A percentile compares a stretch with the other conserved stretches of the same genome.
phyloP scores from a whole-genome alignment of 2,888 invertebrate species.

The Synergus umbraculus region DNA sequence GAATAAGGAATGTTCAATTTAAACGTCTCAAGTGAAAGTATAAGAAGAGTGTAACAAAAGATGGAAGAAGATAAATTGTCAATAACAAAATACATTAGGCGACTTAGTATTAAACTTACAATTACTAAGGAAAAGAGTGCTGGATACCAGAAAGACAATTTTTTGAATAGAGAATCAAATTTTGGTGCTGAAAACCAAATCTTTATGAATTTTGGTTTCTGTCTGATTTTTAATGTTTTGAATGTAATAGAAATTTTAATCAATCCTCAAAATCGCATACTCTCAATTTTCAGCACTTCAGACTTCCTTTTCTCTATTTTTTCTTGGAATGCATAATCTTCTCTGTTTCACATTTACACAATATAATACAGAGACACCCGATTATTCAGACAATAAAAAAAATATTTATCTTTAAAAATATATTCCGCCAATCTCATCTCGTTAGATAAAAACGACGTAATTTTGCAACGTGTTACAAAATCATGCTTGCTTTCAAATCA shows the following conservation, averaged over 20 bases:
- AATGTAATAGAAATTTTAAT: background rate
- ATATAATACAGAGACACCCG: background rate
- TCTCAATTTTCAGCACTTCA: slow-evolving; percentile 32
- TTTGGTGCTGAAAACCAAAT: background rate
- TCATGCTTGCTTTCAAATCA: background rate
- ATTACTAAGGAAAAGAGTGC: slow-evolving; percentile 31
- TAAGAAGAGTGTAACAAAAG: slow-evolving; percentile 23
- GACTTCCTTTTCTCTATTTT: slow-evolving; percentile 45
- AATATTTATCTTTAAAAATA: background rate
- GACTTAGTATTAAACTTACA: slow-evolving; percentile 30
- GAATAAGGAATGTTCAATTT: slow-evolving; percentile 69
- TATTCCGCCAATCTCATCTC: background rate
- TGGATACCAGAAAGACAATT: slow-evolving; percentile 13
- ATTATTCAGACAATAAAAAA: slow-evolving; percentile 14
- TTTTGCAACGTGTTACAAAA: background rate
- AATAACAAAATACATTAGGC: slow-evolving; percentile 34
- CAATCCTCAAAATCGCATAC: background rate
- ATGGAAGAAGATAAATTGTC: slow-evolving; percentile 29
- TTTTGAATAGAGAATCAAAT: background rate
- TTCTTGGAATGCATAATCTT: slow-evolving; percentile 37
- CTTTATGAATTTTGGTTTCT: background rate
- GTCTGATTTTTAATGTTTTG: background rate
- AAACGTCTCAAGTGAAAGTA: slow-evolving; percentile 32
- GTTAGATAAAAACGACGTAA: background rate
- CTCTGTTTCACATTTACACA: slow-evolving; percentile 30